Evolutionary conservation across 2,113 vertebrate species (phyloP).

Genomic region (Ctenodactylus gundi): DNA sequence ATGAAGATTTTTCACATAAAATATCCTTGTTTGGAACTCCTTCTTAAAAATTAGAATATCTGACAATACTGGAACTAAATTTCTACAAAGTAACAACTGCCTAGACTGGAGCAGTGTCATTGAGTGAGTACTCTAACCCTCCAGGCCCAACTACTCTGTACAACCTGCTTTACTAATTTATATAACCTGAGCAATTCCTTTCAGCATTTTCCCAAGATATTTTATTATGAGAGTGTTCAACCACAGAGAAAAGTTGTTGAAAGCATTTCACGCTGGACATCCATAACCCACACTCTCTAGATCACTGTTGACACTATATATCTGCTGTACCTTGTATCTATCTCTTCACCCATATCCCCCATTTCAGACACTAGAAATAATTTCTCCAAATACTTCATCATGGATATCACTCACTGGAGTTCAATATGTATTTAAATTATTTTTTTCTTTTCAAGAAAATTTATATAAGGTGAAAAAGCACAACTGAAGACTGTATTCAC

Average conservation of each 20-base stretch:
- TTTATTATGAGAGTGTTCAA: background rate
- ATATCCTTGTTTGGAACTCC: background rate
- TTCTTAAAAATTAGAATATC: background rate
- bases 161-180: background rate
- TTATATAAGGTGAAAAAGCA: background rate
- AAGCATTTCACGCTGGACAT: background rate
- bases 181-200: background rate
- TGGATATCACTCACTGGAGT: background rate
- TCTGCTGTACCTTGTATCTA: background rate
- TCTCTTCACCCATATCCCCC: background rate
- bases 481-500: background rate
- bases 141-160: background rate
- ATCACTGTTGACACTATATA: background rate
- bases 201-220: background rate
- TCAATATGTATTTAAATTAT: background rate
- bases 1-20: background rate
- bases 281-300: background rate
- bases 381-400: background rate
- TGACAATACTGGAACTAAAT: background rate
- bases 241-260: background rate
- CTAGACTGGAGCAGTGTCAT: background rate
- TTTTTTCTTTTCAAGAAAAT: conserved; percentile 40
- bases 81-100: background rate
- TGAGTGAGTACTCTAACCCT: background rate
- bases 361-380: background rate